Evolutionary conservation across 2,113 vertebrate species (phyloP), one percentile per base, ranked within the genome.

Genomic region (Psammodynastes pulverulentus): DNA sequence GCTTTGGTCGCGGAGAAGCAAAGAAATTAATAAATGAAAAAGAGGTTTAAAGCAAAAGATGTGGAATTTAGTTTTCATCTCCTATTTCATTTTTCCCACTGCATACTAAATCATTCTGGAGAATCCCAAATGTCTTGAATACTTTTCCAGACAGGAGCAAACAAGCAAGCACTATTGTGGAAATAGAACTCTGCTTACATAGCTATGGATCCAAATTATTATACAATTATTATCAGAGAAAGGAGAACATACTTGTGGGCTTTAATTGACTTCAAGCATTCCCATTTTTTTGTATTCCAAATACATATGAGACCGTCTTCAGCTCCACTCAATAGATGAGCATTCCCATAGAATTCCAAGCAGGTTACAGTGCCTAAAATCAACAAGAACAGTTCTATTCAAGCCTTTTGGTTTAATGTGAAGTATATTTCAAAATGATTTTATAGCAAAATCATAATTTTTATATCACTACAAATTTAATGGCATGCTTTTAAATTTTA

Each of bases 281-380:
- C 98, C 99, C 99, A 99, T 93, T 97, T 99, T 96, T 98, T 99
- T 0, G 98, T 98, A 93, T 98, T 98, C 99, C 99, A 99, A 90
- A 99, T 98, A 95, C 99, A 99, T 62, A 99, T 94, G 8, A 99
- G 96, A 52, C 99, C 99, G 1, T 99, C 99, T 90, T 99, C 98
- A 6, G 98, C 98, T 89, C 99, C 99, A 79, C 99, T 99, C 94
- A 99, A 95, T 10, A 99, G 96, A 96, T 99, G 98, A 49, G 98
- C 95, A 3, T 95, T 95, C 29, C 98, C 98, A 45, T 98, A 98
- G 94, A 99, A 99, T 97, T 99, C 98, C 89, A 99, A 97, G 94
- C 99, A 99, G 19, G 98, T 98, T 96, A 99, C 96, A 0, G 98
- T 98, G 62, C 99, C 99, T 99, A 93, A 53, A 49, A 94, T 52